phyloP scores from a whole-genome alignment of 2,888 invertebrate species.

The Megaustenia siamemsis region DNA sequence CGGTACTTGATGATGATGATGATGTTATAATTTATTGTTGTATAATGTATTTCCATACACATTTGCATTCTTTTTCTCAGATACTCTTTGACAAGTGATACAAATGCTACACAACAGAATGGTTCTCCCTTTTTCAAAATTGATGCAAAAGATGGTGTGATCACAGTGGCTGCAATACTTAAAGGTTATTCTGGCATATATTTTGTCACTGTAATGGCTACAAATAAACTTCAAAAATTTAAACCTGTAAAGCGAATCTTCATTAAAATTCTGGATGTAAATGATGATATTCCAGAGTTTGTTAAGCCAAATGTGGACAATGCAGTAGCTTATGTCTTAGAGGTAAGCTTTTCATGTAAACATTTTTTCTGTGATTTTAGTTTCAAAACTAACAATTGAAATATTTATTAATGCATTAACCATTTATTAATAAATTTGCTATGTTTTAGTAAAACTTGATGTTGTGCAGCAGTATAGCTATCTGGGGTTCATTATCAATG shows the following conservation, averaged over 20 bases:
- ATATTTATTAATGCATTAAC: too few relatives aligned
- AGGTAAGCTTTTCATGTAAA: slow-evolving; percentile 50
- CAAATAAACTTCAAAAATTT: slow-evolving; percentile 61
- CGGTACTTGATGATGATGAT: too few relatives aligned
- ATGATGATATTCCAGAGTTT: slow-evolving; percentile 88
- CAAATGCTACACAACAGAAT: slow-evolving; percentile 58
- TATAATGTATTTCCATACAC: not conserved
- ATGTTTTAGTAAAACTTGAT: too few relatives aligned
- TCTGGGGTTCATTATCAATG: too few relatives aligned
- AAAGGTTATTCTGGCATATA: slow-evolving; percentile 85
- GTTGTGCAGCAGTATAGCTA: too few relatives aligned
- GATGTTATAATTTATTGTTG: too few relatives aligned
- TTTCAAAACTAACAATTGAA: too few relatives aligned
- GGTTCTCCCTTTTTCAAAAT: slow-evolving; percentile 95
- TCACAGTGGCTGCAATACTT: slow-evolving; percentile 85
- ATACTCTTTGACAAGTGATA: slow-evolving; percentile 63
- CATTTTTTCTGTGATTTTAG: not conserved
- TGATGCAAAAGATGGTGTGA: slow-evolving; percentile 89
- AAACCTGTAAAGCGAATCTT: slow-evolving; percentile 57
- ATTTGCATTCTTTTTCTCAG: slow-evolving; percentile 21
- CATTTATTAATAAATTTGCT: too few relatives aligned
- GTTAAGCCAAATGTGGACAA: slow-evolving; percentile 55
- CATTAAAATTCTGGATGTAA: slow-evolving; percentile 92
- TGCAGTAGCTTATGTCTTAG: slow-evolving; percentile 54
- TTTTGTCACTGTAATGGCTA: slow-evolving; percentile 65